These are phyloP conservation scores for Erebia ligea DNA, from an alignment of 2,888 invertebrate genomes.

Conservation along the genomic window DNA sequence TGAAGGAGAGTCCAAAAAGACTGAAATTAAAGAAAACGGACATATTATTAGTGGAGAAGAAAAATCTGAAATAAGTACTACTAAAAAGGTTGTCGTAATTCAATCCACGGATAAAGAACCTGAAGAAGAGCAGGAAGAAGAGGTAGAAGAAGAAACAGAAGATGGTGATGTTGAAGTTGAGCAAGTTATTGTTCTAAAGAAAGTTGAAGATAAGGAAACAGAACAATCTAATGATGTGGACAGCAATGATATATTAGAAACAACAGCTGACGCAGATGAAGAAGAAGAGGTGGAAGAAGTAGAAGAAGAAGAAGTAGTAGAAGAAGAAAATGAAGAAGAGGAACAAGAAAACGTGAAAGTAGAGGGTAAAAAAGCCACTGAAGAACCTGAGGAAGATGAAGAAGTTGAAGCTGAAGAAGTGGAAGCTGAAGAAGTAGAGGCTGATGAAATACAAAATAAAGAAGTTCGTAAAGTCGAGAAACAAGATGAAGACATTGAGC, in stretches of 20 bases:
- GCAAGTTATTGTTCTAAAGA: conserved; percentile 41
- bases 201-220: conserved; percentile 31
- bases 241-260: conserved; percentile 28
- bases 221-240: conserved; percentile 31
- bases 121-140: conserved; percentile 48
- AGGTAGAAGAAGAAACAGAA: conserved; percentile 51
- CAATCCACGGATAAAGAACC: conserved; percentile 50
- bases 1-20: conserved; percentile 46
- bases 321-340: conserved; percentile 41
- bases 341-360: conserved; percentile 42
- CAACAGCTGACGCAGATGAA: conserved; percentile 17
- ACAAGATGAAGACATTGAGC: conserved; percentile 37
- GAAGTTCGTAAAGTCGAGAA: conserved; percentile 41
- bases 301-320: conserved; percentile 41
- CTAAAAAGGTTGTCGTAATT: conserved; percentile 65
- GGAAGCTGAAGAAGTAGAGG: conserved; percentile 47
- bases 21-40: conserved; percentile 49
- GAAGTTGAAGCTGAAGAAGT: conserved; percentile 48
- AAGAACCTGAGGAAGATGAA: conserved; percentile 38
- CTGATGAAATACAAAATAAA: conserved; percentile 40
- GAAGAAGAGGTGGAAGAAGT: conserved; percentile 38
- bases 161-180: conserved; percentile 49
- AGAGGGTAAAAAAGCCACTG: conserved; percentile 42
- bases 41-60: conserved; percentile 64
- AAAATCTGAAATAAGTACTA: conserved; percentile 60